A percentile compares a stretch with the other conserved stretches of the same genome.
phyloP scores from a whole-genome alignment of 2,113 vertebrate genomes.

The Phycodurus eques region DNA sequence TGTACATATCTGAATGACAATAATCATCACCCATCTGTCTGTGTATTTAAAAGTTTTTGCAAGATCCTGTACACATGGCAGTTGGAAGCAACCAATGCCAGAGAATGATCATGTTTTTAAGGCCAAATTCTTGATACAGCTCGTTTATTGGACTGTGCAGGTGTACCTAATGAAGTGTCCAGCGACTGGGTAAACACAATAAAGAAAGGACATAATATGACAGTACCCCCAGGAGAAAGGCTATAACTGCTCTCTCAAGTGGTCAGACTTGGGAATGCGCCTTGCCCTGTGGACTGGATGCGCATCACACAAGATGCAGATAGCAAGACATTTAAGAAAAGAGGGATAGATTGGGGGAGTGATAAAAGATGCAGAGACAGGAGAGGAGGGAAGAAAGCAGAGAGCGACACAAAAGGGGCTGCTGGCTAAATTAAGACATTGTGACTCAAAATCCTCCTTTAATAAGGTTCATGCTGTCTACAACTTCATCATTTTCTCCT shows the following conservation, averaged over 20 bases:
- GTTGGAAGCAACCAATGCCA: neutral
- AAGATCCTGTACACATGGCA: neutral
- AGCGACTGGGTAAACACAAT: neutral
- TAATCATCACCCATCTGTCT: neutral
- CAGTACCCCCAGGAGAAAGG: slow-evolving; percentile 1
- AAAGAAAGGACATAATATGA: slow-evolving; percentile 19
- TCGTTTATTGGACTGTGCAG: neutral
- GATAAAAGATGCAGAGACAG: slow-evolving; percentile 35
- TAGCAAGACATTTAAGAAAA: slow-evolving; percentile 32
- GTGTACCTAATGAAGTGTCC: neutral
- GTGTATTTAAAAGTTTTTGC: neutral
- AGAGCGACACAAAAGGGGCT: slow-evolving; percentile 75
- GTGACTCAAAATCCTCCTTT: slow-evolving; percentile 99
- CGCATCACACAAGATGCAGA: slow-evolving; percentile 54
- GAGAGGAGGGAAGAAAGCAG: slow-evolving; percentile 33
- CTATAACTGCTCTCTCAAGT: slow-evolving; percentile 17
- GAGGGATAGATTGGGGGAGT: slow-evolving; percentile 37
- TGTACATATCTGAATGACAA: neutral
- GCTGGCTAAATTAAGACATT: slow-evolving; percentile 99
- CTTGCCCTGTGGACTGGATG: slow-evolving; percentile 20
- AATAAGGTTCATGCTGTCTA: slow-evolving; percentile 99
- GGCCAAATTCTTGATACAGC: neutral
- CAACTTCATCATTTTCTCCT: slow-evolving; percentile 99
- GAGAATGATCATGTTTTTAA: neutral
- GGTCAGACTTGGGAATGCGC: slow-evolving; percentile 40